Evolutionary conservation across 2,888 invertebrate genomes (phyloP), one percentile per base, ranked within the genome.

Genomic region (Geophilus truncorum): DNA sequence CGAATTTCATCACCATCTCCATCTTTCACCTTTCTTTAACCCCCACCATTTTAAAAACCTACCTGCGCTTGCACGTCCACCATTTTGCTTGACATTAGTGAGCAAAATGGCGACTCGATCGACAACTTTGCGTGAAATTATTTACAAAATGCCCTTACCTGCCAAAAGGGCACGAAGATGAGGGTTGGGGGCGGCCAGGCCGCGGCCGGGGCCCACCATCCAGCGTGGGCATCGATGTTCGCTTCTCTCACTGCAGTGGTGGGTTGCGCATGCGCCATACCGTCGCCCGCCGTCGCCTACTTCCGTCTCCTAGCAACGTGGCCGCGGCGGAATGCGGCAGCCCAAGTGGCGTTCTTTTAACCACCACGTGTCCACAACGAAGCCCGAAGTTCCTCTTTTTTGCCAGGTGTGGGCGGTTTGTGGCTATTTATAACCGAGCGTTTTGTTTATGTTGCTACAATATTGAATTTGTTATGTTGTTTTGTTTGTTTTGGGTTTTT

Each of bases 131-230:
- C 4, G 5, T 9, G 32, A 32, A 32, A 45, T n/a, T n/a, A n/a
- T 34, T 34, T 2, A 45, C 45, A 45, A n/a, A 32, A n/a, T 25
- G 62, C 25, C 25, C 62, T 62, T 62, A 62, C 62, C 62, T 62
- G 62, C 23, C 25, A 62, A 25, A 7, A 25, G 62, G 62, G 23
- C 62, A 62, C 62, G 62, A 25, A 10, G 62, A 62, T 25, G 62
- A 25, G 25, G 62, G 25, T 62, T 10, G 62, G 62, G 62, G 25
- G 62, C 62, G 62, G 62, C 62, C 62, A 62, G 62, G 62, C 62
- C 62, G 62, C 62, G 62, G 62, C 62, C 62, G 62, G 62, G 15
- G 62, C 62, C 62, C 62, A 62, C 62, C 62, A 62, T 62, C 62
- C 62, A 62, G 25, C 62, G 62, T 62, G 62, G 62, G 62, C 62